phyloP scores from a whole-genome alignment of 2,888 invertebrate species.

The Parapristionchus giblindavisi region DNA sequence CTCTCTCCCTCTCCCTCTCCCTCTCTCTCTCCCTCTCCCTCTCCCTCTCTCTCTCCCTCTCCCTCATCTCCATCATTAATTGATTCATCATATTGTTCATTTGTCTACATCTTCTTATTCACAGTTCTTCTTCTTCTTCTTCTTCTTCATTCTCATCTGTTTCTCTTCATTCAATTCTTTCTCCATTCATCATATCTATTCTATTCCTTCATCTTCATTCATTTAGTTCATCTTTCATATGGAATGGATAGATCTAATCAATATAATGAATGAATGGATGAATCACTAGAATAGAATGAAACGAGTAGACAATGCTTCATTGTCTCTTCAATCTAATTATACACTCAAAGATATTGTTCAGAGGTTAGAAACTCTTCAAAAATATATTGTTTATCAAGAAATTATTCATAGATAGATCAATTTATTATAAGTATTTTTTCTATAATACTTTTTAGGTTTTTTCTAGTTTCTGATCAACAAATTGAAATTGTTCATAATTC shows the following conservation, averaged over 20 bases:
- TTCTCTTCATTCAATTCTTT: too few relatives aligned
- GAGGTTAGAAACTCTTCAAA: too few relatives aligned
- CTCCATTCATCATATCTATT: too few relatives aligned
- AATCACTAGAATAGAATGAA: conserved; percentile 15
- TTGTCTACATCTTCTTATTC: too few relatives aligned
- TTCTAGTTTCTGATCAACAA: too few relatives aligned
- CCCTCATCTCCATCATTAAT: not conserved
- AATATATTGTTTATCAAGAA: not conserved
- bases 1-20: not conserved
- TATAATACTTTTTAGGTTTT: not conserved
- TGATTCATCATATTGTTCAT: too few relatives aligned
- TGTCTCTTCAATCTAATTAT: not conserved
- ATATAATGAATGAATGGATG: not conserved
- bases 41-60: not conserved
- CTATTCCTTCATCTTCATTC: too few relatives aligned
- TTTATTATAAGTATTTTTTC: not conserved
- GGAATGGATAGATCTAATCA: not conserved
- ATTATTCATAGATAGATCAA: not conserved
- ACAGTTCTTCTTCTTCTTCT: too few relatives aligned
- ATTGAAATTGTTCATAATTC: not conserved
- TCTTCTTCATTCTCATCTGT: too few relatives aligned
- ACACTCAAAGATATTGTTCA: conserved; percentile 3
- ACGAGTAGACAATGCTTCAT: conserved; percentile 32
- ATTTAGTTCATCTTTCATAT: too few relatives aligned
- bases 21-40: not conserved